Percentiles rank a stretch among this genome's conserved stretches.
Evolutionary conservation across 2,888 invertebrate genomes (phyloP).

Genomic region (Metacarcinus magister): DNA sequence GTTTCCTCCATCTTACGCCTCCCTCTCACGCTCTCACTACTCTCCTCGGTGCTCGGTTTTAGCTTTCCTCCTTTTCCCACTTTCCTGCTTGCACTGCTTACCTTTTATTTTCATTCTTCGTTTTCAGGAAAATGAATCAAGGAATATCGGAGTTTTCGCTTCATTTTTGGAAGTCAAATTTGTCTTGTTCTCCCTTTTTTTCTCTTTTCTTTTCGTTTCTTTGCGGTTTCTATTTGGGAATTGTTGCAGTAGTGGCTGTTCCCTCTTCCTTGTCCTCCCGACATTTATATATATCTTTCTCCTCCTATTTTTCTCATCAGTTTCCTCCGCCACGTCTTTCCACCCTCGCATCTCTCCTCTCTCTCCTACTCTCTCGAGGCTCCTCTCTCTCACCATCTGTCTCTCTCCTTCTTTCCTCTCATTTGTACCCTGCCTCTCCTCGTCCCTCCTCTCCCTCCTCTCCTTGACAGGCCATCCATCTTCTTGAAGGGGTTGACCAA

Average conservation of each 20-base stretch:
- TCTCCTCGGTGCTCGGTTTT: constrained; percentile 30
- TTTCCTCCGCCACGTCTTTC: constrained; percentile 34
- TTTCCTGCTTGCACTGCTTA: not conserved
- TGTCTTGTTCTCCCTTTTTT: not conserved
- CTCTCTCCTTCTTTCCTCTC: constrained; percentile 39
- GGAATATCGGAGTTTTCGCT: not conserved
- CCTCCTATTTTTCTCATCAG: constrained; percentile 39
- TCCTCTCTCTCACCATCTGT: constrained; percentile 34
- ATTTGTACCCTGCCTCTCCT: constrained; percentile 39
- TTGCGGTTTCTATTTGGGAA: not conserved
- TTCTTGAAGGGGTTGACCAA: constrained; percentile 57
- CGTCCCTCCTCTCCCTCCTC: constrained; percentile 18
- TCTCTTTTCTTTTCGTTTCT: not conserved
- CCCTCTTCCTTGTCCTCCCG: not conserved
- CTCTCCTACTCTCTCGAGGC: constrained; percentile 37
- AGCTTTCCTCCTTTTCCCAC: not conserved
- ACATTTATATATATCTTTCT: constrained; percentile 11
- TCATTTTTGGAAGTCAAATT: not conserved
- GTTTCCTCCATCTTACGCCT: not conserved
- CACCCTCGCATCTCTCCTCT: constrained; percentile 32
- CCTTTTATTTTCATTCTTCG: constrained; percentile 6
- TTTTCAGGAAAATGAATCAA: not conserved
- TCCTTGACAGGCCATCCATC: constrained; percentile 16
- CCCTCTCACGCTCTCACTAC: constrained; percentile 9
- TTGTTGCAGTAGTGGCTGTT: constrained; percentile 26